Evolutionary conservation across 53 echinoderm and acorn worm species (phyloP).

Genomic region (Stichopus horrens): DNA sequence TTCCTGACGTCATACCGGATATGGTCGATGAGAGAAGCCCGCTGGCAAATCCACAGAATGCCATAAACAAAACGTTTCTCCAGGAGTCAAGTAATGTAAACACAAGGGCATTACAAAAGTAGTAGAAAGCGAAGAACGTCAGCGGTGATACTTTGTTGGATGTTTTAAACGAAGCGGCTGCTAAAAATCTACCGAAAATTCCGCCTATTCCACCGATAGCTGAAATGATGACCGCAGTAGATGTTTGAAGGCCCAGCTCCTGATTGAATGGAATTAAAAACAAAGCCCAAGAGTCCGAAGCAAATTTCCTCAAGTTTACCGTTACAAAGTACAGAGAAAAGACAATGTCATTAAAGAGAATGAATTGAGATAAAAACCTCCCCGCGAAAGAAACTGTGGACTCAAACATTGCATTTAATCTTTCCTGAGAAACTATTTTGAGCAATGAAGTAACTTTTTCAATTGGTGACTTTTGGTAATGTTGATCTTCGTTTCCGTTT

Average conservation of each 20-base stretch:
- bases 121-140: background rate
- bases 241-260: background rate
- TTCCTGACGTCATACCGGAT: background rate
- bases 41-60: background rate
- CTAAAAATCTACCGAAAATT: background rate
- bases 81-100: background rate
- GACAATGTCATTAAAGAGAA: background rate
- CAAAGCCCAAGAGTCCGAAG: background rate
- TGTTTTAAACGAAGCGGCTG: slow-evolving; percentile 2
- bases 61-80: background rate
- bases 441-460: no score
- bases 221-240: background rate
- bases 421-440: no score
- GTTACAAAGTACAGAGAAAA: background rate
- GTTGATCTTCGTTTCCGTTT: background rate
- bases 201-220: background rate
- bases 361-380: background rate
- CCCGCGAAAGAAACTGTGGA: background rate
- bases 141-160: background rate
- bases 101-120: background rate
- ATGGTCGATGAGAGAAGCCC: background rate
- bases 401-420: background rate
- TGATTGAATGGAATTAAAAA: background rate
- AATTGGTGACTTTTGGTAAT: background rate
- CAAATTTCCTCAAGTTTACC: background rate